Percentiles rank a stretch among this genome's conserved stretches.
Evolutionary conservation across 2,797 vertebrate species (phyloP).

Genomic region (Danio jaintianensis): DNA sequence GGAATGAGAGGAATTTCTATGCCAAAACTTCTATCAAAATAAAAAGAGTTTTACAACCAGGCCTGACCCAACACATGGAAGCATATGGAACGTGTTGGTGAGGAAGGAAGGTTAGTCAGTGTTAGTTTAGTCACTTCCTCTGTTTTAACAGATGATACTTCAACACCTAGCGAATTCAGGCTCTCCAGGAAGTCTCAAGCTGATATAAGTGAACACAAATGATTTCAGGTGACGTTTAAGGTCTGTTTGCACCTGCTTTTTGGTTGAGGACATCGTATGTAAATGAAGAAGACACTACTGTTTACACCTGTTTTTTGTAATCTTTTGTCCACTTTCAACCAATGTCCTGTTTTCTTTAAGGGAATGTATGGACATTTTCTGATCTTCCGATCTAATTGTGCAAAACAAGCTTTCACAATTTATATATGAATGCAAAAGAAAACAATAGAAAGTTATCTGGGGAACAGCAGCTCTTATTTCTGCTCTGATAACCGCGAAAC

Average conservation of each 20-base stretch:
- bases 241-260: not conserved
- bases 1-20: conserved; percentile 22
- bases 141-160: not conserved
- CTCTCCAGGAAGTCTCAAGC: not conserved
- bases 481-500: too few relatives aligned
- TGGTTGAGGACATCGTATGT: too few relatives aligned
- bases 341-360: too few relatives aligned
- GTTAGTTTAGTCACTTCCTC: not conserved
- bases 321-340: too few relatives aligned
- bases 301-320: not conserved
- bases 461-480: too few relatives aligned
- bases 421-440: too few relatives aligned
- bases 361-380: too few relatives aligned
- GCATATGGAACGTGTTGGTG: not conserved
- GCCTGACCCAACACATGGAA: not conserved
- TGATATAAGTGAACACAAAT: not conserved
- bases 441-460: too few relatives aligned
- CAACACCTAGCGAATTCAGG: conserved; percentile 1
- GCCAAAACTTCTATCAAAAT: conserved; percentile 8
- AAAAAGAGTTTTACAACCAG: conserved; percentile 11
- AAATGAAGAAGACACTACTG: not conserved
- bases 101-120: not conserved
- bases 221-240: not conserved
- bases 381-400: too few relatives aligned
- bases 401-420: too few relatives aligned